A percentile compares a stretch with the other conserved stretches of the same genome.
phyloP scores from a whole-genome alignment of 2,113 vertebrate genomes.

The Hippocampus guttulatus region DNA sequence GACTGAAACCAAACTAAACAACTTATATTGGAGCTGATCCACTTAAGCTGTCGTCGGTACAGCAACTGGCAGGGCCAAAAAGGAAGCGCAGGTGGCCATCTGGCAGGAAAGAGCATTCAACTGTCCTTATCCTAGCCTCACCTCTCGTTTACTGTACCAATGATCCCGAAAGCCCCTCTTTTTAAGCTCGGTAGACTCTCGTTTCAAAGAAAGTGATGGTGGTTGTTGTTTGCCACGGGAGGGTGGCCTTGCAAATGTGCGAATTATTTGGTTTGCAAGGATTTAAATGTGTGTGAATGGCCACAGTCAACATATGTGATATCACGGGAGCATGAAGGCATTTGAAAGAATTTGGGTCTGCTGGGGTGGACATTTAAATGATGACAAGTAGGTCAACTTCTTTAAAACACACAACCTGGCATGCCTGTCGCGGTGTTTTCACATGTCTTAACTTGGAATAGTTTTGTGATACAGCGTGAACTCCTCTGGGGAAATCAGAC shows the following conservation, averaged over 20 bases:
- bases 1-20: constrained; percentile 26
- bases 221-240: neutral
- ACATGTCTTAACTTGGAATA: neutral
- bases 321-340: neutral
- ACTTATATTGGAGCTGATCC: constrained; percentile 26
- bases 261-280: constrained; percentile 8
- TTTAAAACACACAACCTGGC: too few relatives aligned
- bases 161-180: constrained; percentile 1
- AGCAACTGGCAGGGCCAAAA: constrained; percentile 11
- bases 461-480: neutral
- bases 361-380: neutral
- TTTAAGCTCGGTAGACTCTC: too few relatives aligned
- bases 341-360: neutral
- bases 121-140: constrained; percentile 21
- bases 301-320: neutral
- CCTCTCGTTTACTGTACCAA: constrained; percentile 7
- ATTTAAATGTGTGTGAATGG: constrained; percentile 43
- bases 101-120: constrained; percentile 43
- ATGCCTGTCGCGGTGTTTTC: neutral
- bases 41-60: constrained; percentile 25
- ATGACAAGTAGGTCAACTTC: too few relatives aligned
- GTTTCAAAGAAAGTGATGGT: neutral
- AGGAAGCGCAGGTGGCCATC: constrained; percentile 24
- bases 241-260: constrained; percentile 25
- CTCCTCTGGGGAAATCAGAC: neutral